Evolutionary conservation across 2,888 invertebrate genomes (phyloP).

Genomic region (Eupsilia transversa): DNA sequence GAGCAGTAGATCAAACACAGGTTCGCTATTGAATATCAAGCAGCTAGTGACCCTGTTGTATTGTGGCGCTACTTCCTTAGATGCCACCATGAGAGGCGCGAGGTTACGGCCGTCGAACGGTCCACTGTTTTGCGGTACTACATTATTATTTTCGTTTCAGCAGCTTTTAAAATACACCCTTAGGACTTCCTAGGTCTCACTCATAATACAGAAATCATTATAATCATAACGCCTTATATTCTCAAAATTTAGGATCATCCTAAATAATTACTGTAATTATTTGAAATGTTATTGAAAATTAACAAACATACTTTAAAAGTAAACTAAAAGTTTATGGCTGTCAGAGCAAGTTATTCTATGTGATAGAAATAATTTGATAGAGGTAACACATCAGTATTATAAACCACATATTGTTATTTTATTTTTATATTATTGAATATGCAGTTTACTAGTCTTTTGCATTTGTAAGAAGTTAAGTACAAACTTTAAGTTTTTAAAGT

Average conservation of each 20-base stretch:
- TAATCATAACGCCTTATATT: constrained; percentile 25
- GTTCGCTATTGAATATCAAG: constrained; percentile 49
- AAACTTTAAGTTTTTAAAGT: constrained; percentile 49
- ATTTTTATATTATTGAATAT: constrained; percentile 57
- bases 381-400: constrained; percentile 82
- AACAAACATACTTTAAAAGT: constrained; percentile 25
- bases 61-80: constrained; percentile 32
- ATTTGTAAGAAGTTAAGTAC: constrained; percentile 68
- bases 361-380: constrained; percentile 68
- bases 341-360: constrained; percentile 62
- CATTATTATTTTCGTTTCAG: constrained; percentile 34
- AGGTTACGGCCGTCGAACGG: constrained; percentile 29
- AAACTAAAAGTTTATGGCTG: constrained; percentile 40
- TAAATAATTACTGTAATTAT: constrained; percentile 4
- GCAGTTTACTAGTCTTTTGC: constrained; percentile 73
- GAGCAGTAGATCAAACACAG: constrained; percentile 28
- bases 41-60: constrained; percentile 28
- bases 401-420: constrained; percentile 75
- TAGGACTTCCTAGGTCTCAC: constrained; percentile 43
- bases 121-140: constrained; percentile 25
- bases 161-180: constrained; percentile 38
- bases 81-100: constrained; percentile 28
- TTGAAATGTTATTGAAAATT: constrained; percentile 20
- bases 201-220: constrained; percentile 23
- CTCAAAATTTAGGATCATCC: constrained; percentile 26